These are phyloP conservation scores for Iphiclides podalirius DNA, from an alignment of 2,888 invertebrate species.

Conservation along the genomic window DNA sequence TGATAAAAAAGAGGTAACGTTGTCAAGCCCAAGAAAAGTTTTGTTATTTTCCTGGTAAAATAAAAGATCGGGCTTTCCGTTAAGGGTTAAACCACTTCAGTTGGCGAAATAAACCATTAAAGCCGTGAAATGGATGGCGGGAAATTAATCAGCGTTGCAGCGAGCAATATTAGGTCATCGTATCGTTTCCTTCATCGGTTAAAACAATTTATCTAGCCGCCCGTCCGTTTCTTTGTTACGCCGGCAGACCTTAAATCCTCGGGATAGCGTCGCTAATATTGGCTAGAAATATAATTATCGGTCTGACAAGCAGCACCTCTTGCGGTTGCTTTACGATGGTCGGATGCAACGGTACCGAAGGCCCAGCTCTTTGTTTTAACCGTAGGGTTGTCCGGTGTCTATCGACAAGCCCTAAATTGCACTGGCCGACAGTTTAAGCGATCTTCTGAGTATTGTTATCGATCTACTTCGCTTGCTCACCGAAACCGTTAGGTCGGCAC, in stretches of 20 bases:
- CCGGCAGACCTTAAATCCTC: conserved; percentile 32
- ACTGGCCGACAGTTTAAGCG: background rate
- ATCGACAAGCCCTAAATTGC: conserved; percentile 8
- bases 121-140: no score
- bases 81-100: no score
- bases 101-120: no score
- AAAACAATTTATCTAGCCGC: conserved; percentile 12
- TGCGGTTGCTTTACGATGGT: conserved; percentile 19
- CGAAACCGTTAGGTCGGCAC: background rate
- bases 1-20: no score
- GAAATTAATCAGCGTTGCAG: no score
- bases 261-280: conserved; percentile 29
- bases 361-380: conserved; percentile 24
- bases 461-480: background rate
- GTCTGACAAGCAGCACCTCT: conserved; percentile 18
- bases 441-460: background rate
- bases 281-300: conserved; percentile 37
- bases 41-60: no score
- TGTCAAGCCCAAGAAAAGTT: no score
- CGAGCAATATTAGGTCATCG: no score
- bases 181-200: background rate
- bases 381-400: conserved; percentile 4
- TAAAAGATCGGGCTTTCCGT: no score
- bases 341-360: conserved; percentile 24
- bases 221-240: conserved; percentile 25